These are phyloP conservation scores for Halocaridina rubra DNA, from an alignment of 2,888 invertebrate genomes.

Conservation along the genomic window DNA sequence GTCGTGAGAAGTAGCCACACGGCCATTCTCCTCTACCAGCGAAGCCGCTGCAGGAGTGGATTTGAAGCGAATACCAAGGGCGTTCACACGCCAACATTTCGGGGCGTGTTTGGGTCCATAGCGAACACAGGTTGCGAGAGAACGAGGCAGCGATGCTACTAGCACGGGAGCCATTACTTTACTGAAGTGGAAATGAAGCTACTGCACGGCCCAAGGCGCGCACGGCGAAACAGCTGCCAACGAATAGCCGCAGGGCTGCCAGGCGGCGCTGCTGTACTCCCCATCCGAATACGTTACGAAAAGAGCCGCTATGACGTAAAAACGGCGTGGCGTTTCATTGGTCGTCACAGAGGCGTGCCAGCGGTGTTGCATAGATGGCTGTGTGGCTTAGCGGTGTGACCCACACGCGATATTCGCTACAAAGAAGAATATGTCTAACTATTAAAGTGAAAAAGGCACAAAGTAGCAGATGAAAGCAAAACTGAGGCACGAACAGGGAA, in stretches of 20 bases:
- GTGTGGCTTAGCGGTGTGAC: too few species aligned
- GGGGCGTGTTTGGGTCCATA: constrained; percentile 11
- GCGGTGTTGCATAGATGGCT: too few species aligned
- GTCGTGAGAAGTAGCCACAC: constrained; percentile 24
- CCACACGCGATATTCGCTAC: too few species aligned
- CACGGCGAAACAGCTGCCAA: constrained; percentile 18
- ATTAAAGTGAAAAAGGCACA: too few species aligned
- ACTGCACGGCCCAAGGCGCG: neutral
- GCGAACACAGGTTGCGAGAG: constrained; percentile 39
- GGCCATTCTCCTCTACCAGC: constrained; percentile 40
- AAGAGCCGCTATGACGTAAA: constrained; percentile 30
- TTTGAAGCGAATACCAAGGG: constrained; percentile 18
- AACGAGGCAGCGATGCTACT: constrained; percentile 44
- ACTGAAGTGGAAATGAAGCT: constrained; percentile 9
- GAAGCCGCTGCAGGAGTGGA: constrained; percentile 57
- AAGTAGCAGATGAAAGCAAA: too few species aligned
- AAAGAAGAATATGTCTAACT: too few species aligned
- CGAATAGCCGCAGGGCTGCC: neutral
- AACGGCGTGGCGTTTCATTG: neutral
- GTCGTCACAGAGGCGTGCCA: neutral
- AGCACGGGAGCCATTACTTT: constrained; percentile 59
- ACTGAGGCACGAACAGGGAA: too few species aligned
- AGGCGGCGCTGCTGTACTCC: neutral
- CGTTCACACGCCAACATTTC: constrained; percentile 31
- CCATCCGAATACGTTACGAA: too few species aligned